Evolutionary conservation across 64 coral and sea anemone species (phyloP).

Genomic region (Porites lutea): DNA sequence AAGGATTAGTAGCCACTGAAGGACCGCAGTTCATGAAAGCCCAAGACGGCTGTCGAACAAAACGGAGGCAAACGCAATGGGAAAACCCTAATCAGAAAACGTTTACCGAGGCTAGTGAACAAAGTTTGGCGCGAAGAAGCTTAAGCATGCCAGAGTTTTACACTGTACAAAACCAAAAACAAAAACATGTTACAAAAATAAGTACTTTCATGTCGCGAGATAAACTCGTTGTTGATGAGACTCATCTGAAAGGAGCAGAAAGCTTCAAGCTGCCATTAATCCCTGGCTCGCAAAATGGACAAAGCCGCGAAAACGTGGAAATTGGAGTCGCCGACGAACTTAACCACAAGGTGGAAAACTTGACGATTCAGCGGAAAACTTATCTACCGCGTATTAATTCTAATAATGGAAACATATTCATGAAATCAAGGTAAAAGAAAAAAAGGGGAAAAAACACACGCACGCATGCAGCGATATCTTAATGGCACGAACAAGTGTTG

Average conservation of each 20-base stretch:
- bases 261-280: constrained; percentile 6
- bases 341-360: neutral
- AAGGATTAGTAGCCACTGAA: neutral
- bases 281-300: neutral
- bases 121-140: constrained; percentile 27
- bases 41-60: neutral
- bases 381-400: constrained; percentile 61
- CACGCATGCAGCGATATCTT: neutral
- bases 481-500: neutral
- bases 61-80: neutral
- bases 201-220: neutral
- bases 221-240: neutral
- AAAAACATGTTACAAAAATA: neutral
- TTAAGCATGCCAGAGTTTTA: constrained; percentile 71
- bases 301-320: neutral
- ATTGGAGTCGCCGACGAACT: neutral
- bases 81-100: neutral
- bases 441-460: too few species aligned
- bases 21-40: neutral
- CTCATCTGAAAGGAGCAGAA: neutral
- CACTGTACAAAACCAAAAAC: neutral
- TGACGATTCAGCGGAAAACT: constrained; percentile 42
- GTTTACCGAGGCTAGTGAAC: neutral
- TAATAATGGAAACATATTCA: constrained; percentile 6
- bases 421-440: constrained; percentile 22